Percentiles rank a stretch among this genome's conserved stretches.
phyloP scores from a whole-genome alignment of 2,797 vertebrate genomes.

The Eurystomus glaucurus region DNA sequence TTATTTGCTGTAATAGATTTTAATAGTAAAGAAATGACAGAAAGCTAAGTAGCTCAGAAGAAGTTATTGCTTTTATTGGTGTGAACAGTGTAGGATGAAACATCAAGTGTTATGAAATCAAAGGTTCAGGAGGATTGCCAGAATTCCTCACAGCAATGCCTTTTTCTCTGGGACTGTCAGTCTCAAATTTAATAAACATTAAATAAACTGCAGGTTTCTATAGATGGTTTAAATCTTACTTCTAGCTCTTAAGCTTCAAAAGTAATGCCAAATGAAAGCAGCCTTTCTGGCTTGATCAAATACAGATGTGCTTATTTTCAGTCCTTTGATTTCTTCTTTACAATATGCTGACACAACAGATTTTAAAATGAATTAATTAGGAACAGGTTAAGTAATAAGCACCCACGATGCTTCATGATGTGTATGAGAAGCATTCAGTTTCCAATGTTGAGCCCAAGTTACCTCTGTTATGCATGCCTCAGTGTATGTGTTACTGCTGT shows the following conservation, averaged over 20 bases:
- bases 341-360: neutral
- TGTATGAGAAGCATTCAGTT: neutral
- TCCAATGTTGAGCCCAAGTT: fast-evolving
- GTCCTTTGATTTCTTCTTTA: neutral
- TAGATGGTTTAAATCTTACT: neutral
- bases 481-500: neutral
- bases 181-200: neutral
- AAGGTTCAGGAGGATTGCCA: neutral
- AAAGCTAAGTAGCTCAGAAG: neutral
- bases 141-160: neutral
- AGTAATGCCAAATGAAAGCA: neutral
- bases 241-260: neutral
- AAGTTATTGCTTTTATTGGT: neutral
- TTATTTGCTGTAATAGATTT: neutral
- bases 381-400: neutral
- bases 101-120: neutral
- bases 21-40: neutral
- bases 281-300: neutral
- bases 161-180: neutral
- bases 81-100: neutral
- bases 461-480: neutral
- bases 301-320: neutral
- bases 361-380: neutral
- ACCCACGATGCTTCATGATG: neutral
- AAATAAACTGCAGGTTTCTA: neutral